Evolutionary conservation across 2,797 vertebrate species (phyloP).

Genomic region (Acanthis flammea): DNA sequence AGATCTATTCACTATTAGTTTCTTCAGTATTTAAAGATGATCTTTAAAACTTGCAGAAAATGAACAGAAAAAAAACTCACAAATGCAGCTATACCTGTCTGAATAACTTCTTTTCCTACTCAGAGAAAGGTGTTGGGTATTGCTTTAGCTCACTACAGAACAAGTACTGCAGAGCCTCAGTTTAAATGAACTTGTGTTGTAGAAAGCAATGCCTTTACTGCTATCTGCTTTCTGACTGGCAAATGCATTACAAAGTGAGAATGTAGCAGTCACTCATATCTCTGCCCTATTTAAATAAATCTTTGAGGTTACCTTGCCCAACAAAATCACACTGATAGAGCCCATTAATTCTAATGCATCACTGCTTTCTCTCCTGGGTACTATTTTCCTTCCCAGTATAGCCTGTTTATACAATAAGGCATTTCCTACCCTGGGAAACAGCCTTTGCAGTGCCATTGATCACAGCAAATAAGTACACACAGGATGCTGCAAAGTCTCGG

Average conservation of each 20-base stretch:
- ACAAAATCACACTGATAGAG: not conserved
- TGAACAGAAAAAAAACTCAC: not conserved
- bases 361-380: conserved; percentile 9
- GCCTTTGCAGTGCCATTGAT: conserved; percentile 16
- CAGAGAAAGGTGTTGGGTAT: not conserved
- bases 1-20: not conserved
- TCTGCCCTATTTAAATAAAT: conserved; percentile 47
- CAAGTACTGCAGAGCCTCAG: not conserved
- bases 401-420: conserved; percentile 26
- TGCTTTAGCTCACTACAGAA: not conserved
- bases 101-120: not conserved
- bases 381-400: not conserved
- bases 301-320: conserved; percentile 44
- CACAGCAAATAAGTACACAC: not conserved
- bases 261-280: not conserved
- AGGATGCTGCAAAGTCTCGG: not conserved
- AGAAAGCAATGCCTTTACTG: not conserved
- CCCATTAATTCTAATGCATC: not conserved
- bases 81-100: not conserved
- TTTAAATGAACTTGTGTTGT: not conserved
- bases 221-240: not conserved
- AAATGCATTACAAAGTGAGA: not conserved
- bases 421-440: not conserved
- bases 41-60: not conserved
- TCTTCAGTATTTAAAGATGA: not conserved